phyloP scores from a whole-genome alignment of 2,888 invertebrate species.

The Hetaerina titia region DNA sequence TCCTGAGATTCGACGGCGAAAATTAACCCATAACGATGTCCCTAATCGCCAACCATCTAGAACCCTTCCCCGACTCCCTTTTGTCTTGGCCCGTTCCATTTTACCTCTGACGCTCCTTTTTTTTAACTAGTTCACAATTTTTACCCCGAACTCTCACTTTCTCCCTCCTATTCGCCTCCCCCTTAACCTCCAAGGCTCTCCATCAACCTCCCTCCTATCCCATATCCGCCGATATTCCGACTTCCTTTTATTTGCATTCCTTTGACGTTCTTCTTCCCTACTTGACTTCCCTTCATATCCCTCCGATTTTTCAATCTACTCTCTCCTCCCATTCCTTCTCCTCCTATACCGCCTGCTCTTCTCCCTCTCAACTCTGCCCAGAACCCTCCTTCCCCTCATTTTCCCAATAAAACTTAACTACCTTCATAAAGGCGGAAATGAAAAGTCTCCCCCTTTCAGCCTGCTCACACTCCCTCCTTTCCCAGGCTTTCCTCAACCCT shows the following conservation, averaged over 20 bases:
- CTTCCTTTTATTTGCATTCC: constrained; percentile 37
- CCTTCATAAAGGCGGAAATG: constrained; percentile 42
- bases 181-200: not conserved
- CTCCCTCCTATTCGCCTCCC: not conserved
- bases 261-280: not conserved
- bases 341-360: not conserved
- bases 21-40: not conserved
- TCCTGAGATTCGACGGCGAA: not conserved
- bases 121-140: not conserved
- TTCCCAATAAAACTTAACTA: constrained; percentile 34
- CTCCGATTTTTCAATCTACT: not conserved
- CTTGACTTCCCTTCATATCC: not conserved
- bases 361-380: not conserved
- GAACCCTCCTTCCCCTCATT: not conserved
- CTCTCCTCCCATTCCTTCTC: not conserved
- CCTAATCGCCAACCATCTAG: not conserved
- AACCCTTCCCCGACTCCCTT: not conserved
- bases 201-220: not conserved
- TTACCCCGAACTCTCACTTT: not conserved
- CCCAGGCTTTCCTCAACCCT: not conserved
- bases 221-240: not conserved
- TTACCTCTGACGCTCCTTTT: not conserved
- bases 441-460: not conserved
- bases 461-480: not conserved
- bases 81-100: not conserved